Evolutionary conservation across 2,113 vertebrate species (phyloP), one percentile per base, ranked within the genome.

Genomic region (Pygoscelis antarcticus): DNA sequence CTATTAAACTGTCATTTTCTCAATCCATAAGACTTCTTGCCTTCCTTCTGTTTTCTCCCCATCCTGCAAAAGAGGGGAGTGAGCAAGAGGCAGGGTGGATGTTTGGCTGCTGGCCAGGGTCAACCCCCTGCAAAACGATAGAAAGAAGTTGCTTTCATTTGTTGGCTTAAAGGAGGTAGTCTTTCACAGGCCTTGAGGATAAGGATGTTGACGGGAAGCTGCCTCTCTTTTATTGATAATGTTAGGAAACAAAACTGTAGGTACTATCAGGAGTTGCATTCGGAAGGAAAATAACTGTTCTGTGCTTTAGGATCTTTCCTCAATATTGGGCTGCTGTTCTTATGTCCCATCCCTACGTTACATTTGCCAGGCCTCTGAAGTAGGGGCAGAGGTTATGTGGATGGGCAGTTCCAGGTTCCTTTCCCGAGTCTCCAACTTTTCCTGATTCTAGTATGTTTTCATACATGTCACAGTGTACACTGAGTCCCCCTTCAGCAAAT

Each of bases 11-110:
- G 25, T 11, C 13, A 5, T 30, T 47, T 32, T 30, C 17, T 55
- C 12, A 21, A 4, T 60, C 40, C 16, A 14, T 0, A 0, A 52
- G 2, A 19, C 22, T 20, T 52, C 76, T 82, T 55, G 23, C 9
- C 6, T 47, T 15, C 36, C 13, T 66, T 70, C 26, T 61, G 1
- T 81, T 77, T 81, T 49, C 44, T 89, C 14, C 19, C 4, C 9
- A 40, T 13, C 47, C 42, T 3, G 0, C 5, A 22, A 30, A 68
- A 68, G 46, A 89, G 9, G 9, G 13, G 20, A 40, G 4, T 44
- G 46, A 93, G 13, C 26, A 36, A 36, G 47, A 61, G 49, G 30
- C 9, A 47, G 20, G 9, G 21, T 42, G 44, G 4, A 3, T 65
- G 2, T 82, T 57, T 52, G 36, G 13, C 26, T 81, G 34, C 82